Evolutionary conservation across 2,888 invertebrate species (phyloP), one percentile per base, ranked within the genome.

Genomic region (Nebria salina): DNA sequence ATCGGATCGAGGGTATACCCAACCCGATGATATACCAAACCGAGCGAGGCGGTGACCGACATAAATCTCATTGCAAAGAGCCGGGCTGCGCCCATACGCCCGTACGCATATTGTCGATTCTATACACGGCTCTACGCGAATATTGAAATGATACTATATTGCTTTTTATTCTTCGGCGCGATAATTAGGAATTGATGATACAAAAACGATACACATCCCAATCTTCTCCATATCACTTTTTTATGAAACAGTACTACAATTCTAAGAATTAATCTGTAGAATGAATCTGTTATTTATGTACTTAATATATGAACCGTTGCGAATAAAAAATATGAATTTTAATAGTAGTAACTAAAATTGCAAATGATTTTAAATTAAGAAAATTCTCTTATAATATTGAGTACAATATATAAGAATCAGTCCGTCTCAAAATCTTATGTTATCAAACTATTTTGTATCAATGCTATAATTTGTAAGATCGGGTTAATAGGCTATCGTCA

Each of bases 1-100:
- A 54, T 54, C 54, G 54, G 54, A 54, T 54, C 54, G 54, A 54
- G 54, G 54, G 54, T 54, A 54, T 54, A 54, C 54, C 54, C 54
- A 54, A 54, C 54, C 54, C 54, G 54, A 54, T 54, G 54, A 54
- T 54, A 54, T 54, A 54, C 54, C 54, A 54, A 54, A 1, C 54
- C 3, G 54, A 54, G 54, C 54, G 54, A 54, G 54, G 54, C 54
- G 54, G 54, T 54, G 54, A 54, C 54, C 54, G 54, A 54, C 54
- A 54, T 54, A 54, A 4, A 34, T 11, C 54, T 54, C 54, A 54
- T 54, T 54, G 54, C 54, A 54, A 54, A 54, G 54, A 54, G 13
- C 7, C 54, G 54, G 54, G 54, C 54, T 3, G 54, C 54, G 54
- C 6, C 13, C 54, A 54, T 11, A 54, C 54, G 13, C 54, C 54